Conservation (phyloP, 2,797 vertebrate genomes). For the Anguilla pacifica region DNA sequence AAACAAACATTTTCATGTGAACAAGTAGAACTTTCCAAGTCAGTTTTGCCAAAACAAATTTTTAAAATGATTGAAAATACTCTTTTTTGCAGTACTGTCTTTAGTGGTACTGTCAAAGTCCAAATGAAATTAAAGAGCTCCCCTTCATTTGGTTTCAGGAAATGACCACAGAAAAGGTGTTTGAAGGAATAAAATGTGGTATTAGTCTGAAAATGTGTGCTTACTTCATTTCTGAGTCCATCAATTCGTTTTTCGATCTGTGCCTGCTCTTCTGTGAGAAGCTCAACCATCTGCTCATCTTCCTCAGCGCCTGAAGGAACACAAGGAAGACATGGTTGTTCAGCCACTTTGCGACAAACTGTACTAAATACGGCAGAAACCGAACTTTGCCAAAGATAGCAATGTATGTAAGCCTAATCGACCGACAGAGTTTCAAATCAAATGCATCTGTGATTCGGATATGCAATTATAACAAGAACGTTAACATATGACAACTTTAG, state of each 20-base stretch:
- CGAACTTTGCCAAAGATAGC: background rate
- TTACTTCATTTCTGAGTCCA: constrained; percentile 76
- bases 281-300: constrained; percentile 76
- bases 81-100: background rate
- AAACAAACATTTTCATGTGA: background rate
- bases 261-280: constrained; percentile 83
- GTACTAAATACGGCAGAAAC: background rate
- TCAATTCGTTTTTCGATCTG: constrained; percentile 68
- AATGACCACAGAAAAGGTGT: background rate
- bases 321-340: background rate
- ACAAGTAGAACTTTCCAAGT: background rate
- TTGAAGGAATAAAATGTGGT: background rate
- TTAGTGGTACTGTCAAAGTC: background rate
- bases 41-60: background rate
- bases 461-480: no score
- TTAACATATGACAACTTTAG: background rate
- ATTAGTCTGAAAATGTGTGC: constrained; percentile 27
- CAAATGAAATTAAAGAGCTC: no score
- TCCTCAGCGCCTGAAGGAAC: constrained; percentile 59
- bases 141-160: background rate
- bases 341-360: constrained; percentile 42
- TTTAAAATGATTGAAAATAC: background rate
- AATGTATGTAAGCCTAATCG: background rate
- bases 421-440: background rate
- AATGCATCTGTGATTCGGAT: background rate